Percentiles rank a stretch among this genome's conserved stretches.
Conservation (phyloP, 2,113 vertebrate genomes). For the Cyanoderma ruficeps region DNA sequence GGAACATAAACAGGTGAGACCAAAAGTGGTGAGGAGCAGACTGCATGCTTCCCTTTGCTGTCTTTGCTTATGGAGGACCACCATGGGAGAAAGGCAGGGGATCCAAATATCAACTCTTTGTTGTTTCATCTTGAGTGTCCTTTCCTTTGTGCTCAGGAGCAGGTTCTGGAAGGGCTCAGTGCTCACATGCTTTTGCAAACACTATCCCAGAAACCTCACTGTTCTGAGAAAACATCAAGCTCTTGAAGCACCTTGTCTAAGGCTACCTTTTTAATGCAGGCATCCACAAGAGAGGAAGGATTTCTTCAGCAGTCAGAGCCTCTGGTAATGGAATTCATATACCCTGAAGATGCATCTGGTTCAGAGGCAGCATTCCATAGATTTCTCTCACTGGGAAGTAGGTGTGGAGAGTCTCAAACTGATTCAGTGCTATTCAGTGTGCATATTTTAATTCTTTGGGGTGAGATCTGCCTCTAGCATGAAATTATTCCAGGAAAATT, state of each 20-base stretch:
- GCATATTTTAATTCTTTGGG: conserved; percentile 1
- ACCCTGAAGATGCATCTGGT: not conserved
- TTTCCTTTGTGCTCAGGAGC: not conserved
- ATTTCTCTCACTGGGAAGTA: not conserved
- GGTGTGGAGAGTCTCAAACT: not conserved
- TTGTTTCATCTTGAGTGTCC: not conserved
- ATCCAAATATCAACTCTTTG: not conserved
- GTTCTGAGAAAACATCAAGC: not conserved
- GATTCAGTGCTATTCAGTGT: not conserved
- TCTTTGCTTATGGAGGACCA: not conserved
- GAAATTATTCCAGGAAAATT: not conserved
- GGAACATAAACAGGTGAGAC: not conserved
- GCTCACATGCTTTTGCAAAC: not conserved
- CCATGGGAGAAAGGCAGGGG: not conserved
- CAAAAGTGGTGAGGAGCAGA: not conserved
- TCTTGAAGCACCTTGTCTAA: not conserved
- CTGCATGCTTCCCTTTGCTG: not conserved
- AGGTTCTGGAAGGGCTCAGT: not conserved
- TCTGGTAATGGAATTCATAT: conserved; percentile 17
- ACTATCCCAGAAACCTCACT: not conserved
- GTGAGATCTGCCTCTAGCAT: not conserved
- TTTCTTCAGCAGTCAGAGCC: not conserved
- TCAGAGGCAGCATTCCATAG: not conserved
- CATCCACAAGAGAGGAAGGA: not conserved
- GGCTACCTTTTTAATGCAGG: not conserved